Evolutionary conservation across 2,113 vertebrate genomes (phyloP), one percentile per base, ranked within the genome.

Genomic region (Eidolon helvum): DNA sequence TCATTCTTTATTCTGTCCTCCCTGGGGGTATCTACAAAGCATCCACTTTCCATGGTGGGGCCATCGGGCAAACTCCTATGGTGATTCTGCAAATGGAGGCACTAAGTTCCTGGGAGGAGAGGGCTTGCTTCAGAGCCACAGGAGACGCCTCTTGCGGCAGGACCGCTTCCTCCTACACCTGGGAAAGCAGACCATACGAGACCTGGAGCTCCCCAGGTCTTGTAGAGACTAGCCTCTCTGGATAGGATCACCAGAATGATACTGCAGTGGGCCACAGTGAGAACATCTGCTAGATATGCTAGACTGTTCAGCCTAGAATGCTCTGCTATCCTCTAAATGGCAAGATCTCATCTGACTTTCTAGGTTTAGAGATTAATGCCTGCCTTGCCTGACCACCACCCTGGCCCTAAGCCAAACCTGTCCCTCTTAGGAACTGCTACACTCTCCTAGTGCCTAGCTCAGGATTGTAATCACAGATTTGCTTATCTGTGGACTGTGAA

Each of bases 161-260:
- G 53, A 26, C 18, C 30, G 0, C 19, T 68, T 55, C 19, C 16
- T 84, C 10, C 40, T 10, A 48, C 2, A 33, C 66, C 72, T 28
- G 55, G 40, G 63, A 87, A 55, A 66, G 55, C 74, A 48, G 68
- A 40, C 22, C 28, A 9, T 3, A 35, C 3, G 15, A 57, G 40
- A 50, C 28, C 45, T 26, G 24, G n/a, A 30, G 75, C n/a, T 48
- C 22, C 40, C 50, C 50, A 43, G 1, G 19, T 59, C 22, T 35
- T 10, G 0, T 10, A 8, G 53, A 61, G n/a, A 72, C 33, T 22
- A 26, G 0, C n/a, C 4, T 50, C 22, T 14, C 40, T 28, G n/a
- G 43, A 5, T 35, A 48, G 30, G 48, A 68, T 63, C 16, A 93
- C 68, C 18, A 57, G 74, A 87, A 59, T 10, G 74, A 53, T 16